Conservation (phyloP, 2,113 vertebrate genomes). For the Nerophis ophidion region DNA sequence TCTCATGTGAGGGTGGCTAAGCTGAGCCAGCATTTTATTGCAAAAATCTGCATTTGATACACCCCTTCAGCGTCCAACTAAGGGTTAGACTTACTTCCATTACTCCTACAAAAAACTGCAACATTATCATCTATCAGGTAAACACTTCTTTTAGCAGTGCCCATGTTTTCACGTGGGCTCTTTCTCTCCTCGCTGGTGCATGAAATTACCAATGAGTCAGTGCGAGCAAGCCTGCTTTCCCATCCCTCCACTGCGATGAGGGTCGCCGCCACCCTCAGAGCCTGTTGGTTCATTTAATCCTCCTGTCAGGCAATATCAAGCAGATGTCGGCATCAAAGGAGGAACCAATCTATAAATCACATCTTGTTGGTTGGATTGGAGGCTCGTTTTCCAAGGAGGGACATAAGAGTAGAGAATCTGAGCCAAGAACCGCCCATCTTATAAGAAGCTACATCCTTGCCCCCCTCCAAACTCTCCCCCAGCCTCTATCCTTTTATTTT, state of each 20-base stretch:
- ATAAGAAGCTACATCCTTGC: conserved; percentile 61
- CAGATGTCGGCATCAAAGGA: conserved; percentile 72
- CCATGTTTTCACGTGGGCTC: conserved; percentile 41
- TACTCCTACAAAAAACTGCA: conserved; percentile 11
- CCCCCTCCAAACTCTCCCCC: background rate
- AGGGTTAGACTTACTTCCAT: conserved; percentile 1
- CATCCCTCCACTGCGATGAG: conserved; percentile 47
- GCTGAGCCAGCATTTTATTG: too few species aligned
- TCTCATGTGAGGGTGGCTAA: too few species aligned
- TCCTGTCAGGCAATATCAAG: conserved; percentile 64
- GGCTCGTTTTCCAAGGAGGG: conserved; percentile 52
- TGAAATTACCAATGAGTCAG: conserved; percentile 58
- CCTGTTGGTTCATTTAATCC: conserved; percentile 61
- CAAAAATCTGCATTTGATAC: too few species aligned
- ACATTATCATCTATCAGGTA: conserved; percentile 25
- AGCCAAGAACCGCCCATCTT: conserved; percentile 69
- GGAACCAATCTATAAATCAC: conserved; percentile 66
- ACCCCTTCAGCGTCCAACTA: background rate
- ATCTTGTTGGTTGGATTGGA: conserved; percentile 60
- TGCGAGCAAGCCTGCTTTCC: conserved; percentile 47
- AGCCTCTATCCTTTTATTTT: background rate
- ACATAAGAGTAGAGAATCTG: conserved; percentile 57
- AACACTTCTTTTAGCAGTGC: conserved; percentile 14
- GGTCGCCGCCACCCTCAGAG: conserved; percentile 54
- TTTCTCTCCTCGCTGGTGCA: conserved; percentile 29